phyloP scores from a whole-genome alignment of 23 tunicate genomes.

The Styela plicata region DNA sequence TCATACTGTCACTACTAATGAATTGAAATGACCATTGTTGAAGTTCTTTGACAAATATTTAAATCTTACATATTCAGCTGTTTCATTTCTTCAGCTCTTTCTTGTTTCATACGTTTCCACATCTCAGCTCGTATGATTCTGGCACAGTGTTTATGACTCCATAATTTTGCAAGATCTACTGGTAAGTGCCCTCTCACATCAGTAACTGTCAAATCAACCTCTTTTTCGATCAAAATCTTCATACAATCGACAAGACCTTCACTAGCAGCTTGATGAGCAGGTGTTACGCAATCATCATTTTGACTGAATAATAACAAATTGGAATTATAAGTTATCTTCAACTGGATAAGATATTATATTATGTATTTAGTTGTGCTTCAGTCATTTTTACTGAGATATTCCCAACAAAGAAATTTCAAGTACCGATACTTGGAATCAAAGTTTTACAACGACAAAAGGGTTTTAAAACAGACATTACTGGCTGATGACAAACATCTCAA shows the following conservation, averaged over 20 bases:
- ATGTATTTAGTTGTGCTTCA: too few relatives aligned
- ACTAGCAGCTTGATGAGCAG: slow-evolving; percentile 69
- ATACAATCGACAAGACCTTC: slow-evolving; percentile 58
- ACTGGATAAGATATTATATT: not conserved
- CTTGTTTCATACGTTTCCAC: slow-evolving; percentile 45
- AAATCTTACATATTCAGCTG: slow-evolving; percentile 14
- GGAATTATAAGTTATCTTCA: not conserved
- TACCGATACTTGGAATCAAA: too few relatives aligned
- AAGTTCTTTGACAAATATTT: too few relatives aligned
- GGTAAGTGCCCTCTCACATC: slow-evolving; percentile 52
- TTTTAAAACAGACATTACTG: too few relatives aligned
- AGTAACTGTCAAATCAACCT: slow-evolving; percentile 31
- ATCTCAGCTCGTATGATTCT: slow-evolving; percentile 47
- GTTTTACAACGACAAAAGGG: too few relatives aligned
- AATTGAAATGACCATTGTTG: too few relatives aligned
- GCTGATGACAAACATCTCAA: too few relatives aligned
- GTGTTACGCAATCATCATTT: slow-evolving; percentile 41
- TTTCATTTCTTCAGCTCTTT: slow-evolving; percentile 29
- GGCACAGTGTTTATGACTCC: slow-evolving; percentile 77
- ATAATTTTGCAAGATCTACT: slow-evolving; percentile 53
- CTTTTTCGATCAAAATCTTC: slow-evolving; percentile 26
- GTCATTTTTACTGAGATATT: too few relatives aligned
- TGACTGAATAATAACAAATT: not conserved
- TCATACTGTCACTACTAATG: too few relatives aligned
- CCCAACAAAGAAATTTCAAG: too few relatives aligned